Base-by-base conservation (phyloP, 2,797 vertebrate genomes). In the Acropternis orthonyx region DNA sequence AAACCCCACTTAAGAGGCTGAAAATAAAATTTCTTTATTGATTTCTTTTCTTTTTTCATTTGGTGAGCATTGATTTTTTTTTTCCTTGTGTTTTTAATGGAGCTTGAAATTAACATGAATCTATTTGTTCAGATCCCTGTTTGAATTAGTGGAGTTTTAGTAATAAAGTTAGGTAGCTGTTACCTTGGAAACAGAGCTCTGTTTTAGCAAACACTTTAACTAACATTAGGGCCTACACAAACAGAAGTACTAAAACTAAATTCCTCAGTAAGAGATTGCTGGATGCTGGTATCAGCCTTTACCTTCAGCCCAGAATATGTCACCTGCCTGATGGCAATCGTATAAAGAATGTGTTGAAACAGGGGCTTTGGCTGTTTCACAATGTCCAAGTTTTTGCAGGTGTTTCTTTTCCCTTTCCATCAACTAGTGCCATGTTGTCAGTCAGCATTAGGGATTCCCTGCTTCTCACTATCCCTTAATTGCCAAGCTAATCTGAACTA, bases 41-140 rank as follows among this genome's bases (percentile, higher is more conserved):
- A 95, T 95, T 95, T 72, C 7, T 93, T 84, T 94, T 73, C 87
- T 89, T 94, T 86, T 95, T 92, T 89, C 71, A 94, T 92, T 92
- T 94, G 84, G 78, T 7, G 4, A 96, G 88, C 84, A 97, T 91
- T 74, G 95, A 93, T 93, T 93, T 89, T 85, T 54, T 61, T 85
- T 88, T 95, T 88, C 32, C 82, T 91, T 63, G 34, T 84, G 84
- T 90, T 97, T 96, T 94, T 96, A 97, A 95, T 96, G 88, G 92
- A 94, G 94, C 95, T 96, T 97, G 95, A 97, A 96, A 97, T 96
- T 96, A 97, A 92, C 91, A 89, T 32, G 77, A 95, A 94, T 78
- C 77, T 87, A 74, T 96, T 94, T 94, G 94, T 85, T 97, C 74
- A 85, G 85, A 82, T 80, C 61, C 77, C 54, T 77, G 74, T 80